Base-by-base conservation (phyloP, 2,113 vertebrate species). In the Dipodomys merriami region DNA sequence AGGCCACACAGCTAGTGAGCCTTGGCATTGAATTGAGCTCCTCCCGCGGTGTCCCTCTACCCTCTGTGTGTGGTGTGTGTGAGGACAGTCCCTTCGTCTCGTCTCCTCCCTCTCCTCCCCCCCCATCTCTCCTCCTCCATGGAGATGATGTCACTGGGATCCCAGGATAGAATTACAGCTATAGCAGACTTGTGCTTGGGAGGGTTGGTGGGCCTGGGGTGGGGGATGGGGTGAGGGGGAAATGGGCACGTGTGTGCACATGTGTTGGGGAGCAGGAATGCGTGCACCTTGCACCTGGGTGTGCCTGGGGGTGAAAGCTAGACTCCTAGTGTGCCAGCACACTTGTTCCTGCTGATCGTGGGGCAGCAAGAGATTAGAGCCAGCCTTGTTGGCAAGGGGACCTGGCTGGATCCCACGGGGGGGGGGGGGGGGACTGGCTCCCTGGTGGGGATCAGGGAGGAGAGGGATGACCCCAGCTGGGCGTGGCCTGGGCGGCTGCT, bases 71-170 rank as follows among this genome's bases (percentile, higher is more conserved):
- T 80, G 44, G 13, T 6, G 35, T 73, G 53, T 80, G 53, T 8
- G 1, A 7, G 3, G 33, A 49, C 62, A n/a, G 44, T 49, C 29
- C 44, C 3, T 39, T 2, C 44, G 86, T 13, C 23, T 68, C 86
- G 65, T 46, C 89, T 57, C 20, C 30, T 29, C 23, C 6, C 12
- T 33, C n/a, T n/a, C n/a, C n/a, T n/a, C n/a, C 19, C 1, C 7
- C 27, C 7, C 33, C 35, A 44, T 81, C 27, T 25, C 23, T 3
- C 3, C 16, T 49, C 85, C 82, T 85, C 88, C 90, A 60, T 20
- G 6, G 73, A 67, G 46, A 79, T 92, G 88, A 87, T 91, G 93
- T 96, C 91, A 94, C 6, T 49, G 92, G 92, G 83, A 89, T 92
- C 83, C 92, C 92, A 53, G 94, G 88, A 25, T 91, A 81, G 92